Base-by-base conservation (phyloP, 2,113 vertebrate species). In the Machaerirhynchus nigripectus region DNA sequence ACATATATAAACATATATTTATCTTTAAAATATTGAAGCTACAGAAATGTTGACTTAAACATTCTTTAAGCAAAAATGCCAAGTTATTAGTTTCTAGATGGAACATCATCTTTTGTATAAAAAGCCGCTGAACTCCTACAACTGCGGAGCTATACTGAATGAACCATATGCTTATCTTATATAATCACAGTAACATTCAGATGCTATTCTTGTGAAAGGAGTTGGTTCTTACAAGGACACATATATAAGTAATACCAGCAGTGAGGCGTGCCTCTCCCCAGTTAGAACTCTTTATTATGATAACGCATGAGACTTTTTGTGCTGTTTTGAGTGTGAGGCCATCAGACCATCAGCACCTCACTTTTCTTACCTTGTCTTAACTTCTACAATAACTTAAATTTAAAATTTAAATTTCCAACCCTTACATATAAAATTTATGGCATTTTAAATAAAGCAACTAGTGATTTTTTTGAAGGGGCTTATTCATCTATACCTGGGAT, bases 381-480 rank as follows among this genome's bases (percentile, higher is more conserved):
- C 11, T 39, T 76, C 40, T 28, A 28, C 2, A 39, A 15, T 39
- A 9, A 30, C 3, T 50, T 59, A 71, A 63, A 56, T 61, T 22
- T 33, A 3, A 67, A 74, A 65, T 22, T 8, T 13, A 35, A 50
- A 47, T 28, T 75, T 63, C 6, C 6, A 33, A 30, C 8, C 46
- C 13, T 55, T 30, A 21, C 0, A 0, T 31, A 24, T 33, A 44
- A n/a, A 78, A 44, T 15, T 12, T 39, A 33, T 57, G 28, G 35
- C 3, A 17, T 50, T 79, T 85, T 46, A 78, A 67, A 33, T 49
- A 35, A 27, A 28, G 4, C 26, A 15, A 23, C 3, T 68, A 42
- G 9, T n/a, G 7, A 37, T 40, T 55, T 5, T 5, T 23, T 18
- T 28, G 10, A 27, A 5, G 2, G 0, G 0, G 18, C 50, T 68